A percentile compares a stretch with the other conserved stretches of the same genome.
Conservation (phyloP, 2,888 invertebrate species). For the Monochamus alternatus region DNA sequence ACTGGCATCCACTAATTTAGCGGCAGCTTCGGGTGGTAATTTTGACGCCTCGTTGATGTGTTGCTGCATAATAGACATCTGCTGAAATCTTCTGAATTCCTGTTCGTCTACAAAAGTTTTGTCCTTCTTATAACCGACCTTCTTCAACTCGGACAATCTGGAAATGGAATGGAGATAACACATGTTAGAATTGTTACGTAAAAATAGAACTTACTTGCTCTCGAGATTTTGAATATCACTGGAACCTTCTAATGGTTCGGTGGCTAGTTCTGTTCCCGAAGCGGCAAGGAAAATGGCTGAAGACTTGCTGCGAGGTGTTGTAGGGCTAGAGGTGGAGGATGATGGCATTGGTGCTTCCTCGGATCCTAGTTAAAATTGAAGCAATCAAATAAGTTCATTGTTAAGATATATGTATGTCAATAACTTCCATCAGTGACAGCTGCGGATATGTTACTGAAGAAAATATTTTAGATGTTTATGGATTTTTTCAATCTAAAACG, state of each 20-base stretch:
- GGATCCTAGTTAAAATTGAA: background rate
- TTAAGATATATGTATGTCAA: too few relatives aligned
- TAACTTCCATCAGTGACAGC: too few relatives aligned
- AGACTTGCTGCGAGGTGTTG: constrained; percentile 51
- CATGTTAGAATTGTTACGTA: background rate
- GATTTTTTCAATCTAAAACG: too few relatives aligned
- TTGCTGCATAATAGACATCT: constrained; percentile 81
- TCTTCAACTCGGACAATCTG: constrained; percentile 83
- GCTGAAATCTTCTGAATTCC: constrained; percentile 80
- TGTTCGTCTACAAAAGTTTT: constrained; percentile 84
- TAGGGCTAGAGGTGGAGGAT: constrained; percentile 25
- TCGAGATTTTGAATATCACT: constrained; percentile 53
- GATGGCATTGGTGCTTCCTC: constrained; percentile 52
- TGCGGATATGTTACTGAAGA: too few relatives aligned
- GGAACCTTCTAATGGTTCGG: constrained; percentile 55
- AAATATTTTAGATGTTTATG: too few relatives aligned
- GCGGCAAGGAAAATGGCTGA: constrained; percentile 61
- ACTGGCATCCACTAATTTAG: constrained; percentile 80
- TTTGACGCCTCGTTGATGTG: constrained; percentile 80
- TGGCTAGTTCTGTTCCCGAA: constrained; percentile 63
- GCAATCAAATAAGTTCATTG: background rate
- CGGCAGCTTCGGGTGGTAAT: constrained; percentile 82
- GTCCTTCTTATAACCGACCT: constrained; percentile 83
- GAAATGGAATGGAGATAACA: constrained; percentile 43
- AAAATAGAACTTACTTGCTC: constrained; percentile 60